A percentile compares a stretch with the other conserved stretches of the same genome.
Conservation (phyloP, 2,888 invertebrate genomes). For the Nomada flava region DNA sequence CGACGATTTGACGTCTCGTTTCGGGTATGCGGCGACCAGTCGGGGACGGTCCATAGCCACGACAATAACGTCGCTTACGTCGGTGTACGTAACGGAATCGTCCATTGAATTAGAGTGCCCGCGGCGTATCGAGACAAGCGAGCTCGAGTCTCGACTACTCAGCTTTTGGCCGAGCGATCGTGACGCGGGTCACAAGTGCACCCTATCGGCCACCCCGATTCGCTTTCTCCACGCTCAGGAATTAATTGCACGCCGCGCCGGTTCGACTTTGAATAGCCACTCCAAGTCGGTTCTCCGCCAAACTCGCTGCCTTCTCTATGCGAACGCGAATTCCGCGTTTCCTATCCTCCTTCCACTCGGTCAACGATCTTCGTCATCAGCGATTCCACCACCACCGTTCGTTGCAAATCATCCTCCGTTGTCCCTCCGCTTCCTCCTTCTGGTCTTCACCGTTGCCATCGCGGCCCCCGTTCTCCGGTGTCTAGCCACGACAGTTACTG, state of each 20-base stretch:
- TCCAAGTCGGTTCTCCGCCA: slow-evolving; percentile 55
- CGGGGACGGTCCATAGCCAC: slow-evolving; percentile 20
- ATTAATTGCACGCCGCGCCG: slow-evolving; percentile 76
- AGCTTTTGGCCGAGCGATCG: slow-evolving; percentile 60
- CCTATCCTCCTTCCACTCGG: background rate
- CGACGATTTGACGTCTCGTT: slow-evolving; percentile 41
- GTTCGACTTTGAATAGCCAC: slow-evolving; percentile 74
- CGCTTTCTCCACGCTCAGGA: slow-evolving; percentile 66
- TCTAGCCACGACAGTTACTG: background rate
- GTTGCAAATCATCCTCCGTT: background rate
- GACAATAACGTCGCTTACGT: slow-evolving; percentile 66
- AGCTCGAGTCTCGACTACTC: slow-evolving; percentile 52
- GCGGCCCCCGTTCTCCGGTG: too few relatives aligned
- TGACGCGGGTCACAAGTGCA: slow-evolving; percentile 59
- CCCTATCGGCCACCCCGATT: slow-evolving; percentile 59
- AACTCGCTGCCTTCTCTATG: slow-evolving; percentile 41
- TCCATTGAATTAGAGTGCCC: slow-evolving; percentile 63
- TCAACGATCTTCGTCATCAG: background rate
- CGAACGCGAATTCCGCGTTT: slow-evolving; percentile 14
- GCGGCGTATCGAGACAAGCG: slow-evolving; percentile 62
- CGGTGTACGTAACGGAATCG: slow-evolving; percentile 48
- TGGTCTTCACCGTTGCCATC: background rate
- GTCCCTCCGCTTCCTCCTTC: background rate
- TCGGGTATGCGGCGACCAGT: slow-evolving; percentile 14
- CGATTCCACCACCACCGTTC: background rate